Percentiles rank a stretch among this genome's conserved stretches.
Conservation (phyloP, 2,113 vertebrate genomes). For the Pogona vitticeps region DNA sequence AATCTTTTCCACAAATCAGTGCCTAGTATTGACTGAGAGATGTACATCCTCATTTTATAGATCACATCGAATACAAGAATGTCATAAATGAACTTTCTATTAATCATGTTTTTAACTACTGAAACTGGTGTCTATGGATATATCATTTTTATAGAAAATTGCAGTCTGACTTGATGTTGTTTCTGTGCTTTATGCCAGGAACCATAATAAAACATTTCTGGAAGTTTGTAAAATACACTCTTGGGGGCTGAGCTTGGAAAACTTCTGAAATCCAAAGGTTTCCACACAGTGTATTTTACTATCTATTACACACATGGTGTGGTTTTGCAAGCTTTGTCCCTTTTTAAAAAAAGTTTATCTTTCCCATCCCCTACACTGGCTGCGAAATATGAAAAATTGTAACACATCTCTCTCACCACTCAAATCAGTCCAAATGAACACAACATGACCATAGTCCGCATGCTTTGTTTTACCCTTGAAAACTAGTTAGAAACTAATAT, state of each 20-base stretch:
- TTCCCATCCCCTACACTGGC: neutral
- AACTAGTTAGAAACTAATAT: too few species aligned
- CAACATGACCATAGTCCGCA: too few species aligned
- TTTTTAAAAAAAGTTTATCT: neutral
- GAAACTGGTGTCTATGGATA: neutral
- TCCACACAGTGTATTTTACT: neutral
- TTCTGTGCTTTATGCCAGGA: neutral
- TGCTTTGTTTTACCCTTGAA: too few species aligned
- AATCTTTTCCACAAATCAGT: neutral
- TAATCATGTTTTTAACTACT: neutral
- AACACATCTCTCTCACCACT: too few species aligned
- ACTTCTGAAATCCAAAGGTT: neutral
- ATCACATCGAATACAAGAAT: neutral
- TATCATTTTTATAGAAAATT: constrained; percentile 12
- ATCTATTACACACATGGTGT: neutral
- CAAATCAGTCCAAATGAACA: neutral
- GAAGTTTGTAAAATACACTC: neutral
- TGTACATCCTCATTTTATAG: neutral
- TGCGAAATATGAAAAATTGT: neutral
- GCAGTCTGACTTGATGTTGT: neutral
- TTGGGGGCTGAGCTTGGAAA: neutral
- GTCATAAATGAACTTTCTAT: neutral
- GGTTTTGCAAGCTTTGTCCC: neutral
- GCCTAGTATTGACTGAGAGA: neutral
- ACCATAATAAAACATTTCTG: neutral